Percentiles rank a stretch among this genome's conserved stretches.
phyloP scores from a whole-genome alignment of 2,888 invertebrate species.

The Trachelus tabidus region DNA sequence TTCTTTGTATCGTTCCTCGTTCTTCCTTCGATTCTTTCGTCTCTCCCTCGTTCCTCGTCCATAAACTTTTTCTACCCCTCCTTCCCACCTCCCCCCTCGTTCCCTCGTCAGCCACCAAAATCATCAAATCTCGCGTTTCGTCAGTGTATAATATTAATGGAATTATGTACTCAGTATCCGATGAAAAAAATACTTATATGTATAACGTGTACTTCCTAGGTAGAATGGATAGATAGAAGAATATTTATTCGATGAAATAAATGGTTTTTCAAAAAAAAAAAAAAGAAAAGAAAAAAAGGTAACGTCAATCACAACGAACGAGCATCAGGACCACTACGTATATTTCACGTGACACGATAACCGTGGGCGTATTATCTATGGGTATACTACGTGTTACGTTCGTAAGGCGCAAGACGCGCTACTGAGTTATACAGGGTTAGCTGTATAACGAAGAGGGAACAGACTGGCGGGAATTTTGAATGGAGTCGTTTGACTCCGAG shows the following conservation, averaged over 20 bases:
- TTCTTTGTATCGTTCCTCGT: background rate
- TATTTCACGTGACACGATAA: too few relatives aligned
- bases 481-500: too few relatives aligned
- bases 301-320: too few relatives aligned
- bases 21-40: background rate
- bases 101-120: too few relatives aligned
- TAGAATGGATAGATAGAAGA: conserved; percentile 59
- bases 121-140: background rate
- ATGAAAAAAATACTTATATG: conserved; percentile 39
- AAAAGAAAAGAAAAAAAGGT: too few relatives aligned
- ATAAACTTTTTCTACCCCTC: background rate
- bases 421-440: too few relatives aligned
- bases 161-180: conserved; percentile 54
- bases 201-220: conserved; percentile 61
- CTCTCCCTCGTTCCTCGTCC: too few relatives aligned
- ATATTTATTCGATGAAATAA: conserved; percentile 64
- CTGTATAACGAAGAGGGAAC: too few relatives aligned
- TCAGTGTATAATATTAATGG: conserved; percentile 35
- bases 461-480: too few relatives aligned
- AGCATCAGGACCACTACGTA: too few relatives aligned
- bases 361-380: background rate
- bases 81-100: too few relatives aligned
- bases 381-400: background rate
- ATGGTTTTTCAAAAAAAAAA: conserved; percentile 56
- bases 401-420: too few relatives aligned